Percentiles rank a stretch among this genome's conserved stretches.
phyloP scores from a whole-genome alignment of 2,113 vertebrate species.

The Dendrocopos noguchii region DNA sequence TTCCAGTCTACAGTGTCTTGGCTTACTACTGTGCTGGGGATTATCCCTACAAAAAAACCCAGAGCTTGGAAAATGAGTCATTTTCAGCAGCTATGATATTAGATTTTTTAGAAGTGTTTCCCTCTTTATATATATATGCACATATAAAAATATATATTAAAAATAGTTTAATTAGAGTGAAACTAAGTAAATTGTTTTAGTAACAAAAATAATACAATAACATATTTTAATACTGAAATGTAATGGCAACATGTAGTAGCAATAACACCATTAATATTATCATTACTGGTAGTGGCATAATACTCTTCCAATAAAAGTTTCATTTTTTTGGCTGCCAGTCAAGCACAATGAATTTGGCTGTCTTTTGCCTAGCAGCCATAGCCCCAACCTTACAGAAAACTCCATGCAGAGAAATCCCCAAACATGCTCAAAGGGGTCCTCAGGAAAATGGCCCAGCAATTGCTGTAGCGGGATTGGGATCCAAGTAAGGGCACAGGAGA shows the following conservation, averaged over 20 bases:
- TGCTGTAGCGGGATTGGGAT: background rate
- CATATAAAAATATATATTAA: background rate
- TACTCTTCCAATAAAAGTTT: background rate
- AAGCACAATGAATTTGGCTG: background rate
- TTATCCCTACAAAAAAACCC: conserved; percentile 39
- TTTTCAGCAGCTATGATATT: conserved; percentile 39
- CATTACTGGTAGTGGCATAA: background rate
- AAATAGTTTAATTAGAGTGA: background rate
- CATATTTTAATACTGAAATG: background rate
- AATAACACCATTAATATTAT: background rate
- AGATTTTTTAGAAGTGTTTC: background rate
- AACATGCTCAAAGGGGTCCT: background rate
- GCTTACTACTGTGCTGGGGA: conserved; percentile 47
- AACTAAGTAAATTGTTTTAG: background rate
- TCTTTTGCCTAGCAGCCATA: background rate
- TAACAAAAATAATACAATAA: conserved; percentile 12
- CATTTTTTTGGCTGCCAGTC: background rate
- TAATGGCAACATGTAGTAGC: background rate
- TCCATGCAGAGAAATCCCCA: background rate
- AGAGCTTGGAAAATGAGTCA: conserved; percentile 32
- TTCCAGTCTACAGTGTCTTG: conserved; percentile 35
- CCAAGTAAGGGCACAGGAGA: background rate
- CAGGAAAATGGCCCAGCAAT: background rate
- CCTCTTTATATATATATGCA: background rate
- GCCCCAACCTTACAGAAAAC: background rate